Evolutionary conservation across 2,113 vertebrate genomes (phyloP).

Genomic region (Sciurus niger): DNA sequence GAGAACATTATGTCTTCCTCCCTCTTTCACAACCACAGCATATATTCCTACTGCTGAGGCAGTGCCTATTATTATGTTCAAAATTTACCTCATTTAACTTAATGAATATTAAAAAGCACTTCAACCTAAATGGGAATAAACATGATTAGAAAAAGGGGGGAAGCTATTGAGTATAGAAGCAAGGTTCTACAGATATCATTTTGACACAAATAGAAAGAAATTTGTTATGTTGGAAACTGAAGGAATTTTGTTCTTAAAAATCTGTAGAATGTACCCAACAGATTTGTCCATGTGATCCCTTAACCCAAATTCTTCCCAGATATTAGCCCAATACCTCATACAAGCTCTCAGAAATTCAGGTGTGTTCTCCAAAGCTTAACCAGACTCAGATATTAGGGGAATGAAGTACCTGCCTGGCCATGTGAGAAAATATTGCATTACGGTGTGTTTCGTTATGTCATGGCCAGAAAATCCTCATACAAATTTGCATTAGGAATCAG

Average conservation of each 20-base stretch:
- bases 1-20: background rate
- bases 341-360: background rate
- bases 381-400: background rate
- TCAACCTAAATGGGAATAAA: background rate
- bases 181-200: background rate
- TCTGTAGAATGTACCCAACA: background rate
- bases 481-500: background rate
- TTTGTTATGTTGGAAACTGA: background rate
- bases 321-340: background rate
- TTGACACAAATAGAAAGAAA: background rate
- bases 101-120: conserved; percentile 2
- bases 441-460: background rate
- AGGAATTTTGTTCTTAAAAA: background rate
- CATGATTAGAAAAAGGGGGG: background rate
- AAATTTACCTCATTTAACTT: conserved; percentile 50
- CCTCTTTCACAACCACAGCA: background rate
- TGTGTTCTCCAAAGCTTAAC: background rate
- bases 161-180: background rate
- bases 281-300: background rate
- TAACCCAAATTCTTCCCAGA: background rate
- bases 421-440: background rate
- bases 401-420: background rate
- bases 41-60: background rate
- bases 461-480: background rate
- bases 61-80: background rate